These are phyloP conservation scores for Holothuria leucospilota DNA, from an alignment of 53 echinoderm and acorn worm species.

Conservation along the genomic window DNA sequence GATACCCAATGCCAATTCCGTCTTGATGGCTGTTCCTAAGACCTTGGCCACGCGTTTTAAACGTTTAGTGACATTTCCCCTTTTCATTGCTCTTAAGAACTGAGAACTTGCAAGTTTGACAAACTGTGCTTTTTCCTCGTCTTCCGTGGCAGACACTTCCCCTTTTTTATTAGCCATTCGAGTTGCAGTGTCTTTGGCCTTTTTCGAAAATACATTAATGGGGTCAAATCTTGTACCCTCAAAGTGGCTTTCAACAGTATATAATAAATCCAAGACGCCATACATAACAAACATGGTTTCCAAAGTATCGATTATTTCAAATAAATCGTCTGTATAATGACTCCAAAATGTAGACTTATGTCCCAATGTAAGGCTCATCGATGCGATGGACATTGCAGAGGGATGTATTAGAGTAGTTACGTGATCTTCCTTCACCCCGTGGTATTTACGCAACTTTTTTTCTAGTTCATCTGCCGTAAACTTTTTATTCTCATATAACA, in stretches of 20 bases:
- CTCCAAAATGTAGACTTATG: not conserved
- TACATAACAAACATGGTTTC: not conserved
- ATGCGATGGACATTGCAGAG: not conserved
- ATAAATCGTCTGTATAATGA: not conserved
- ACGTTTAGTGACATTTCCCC: too few relatives aligned
- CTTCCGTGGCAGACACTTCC: not conserved
- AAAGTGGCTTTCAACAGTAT: not conserved
- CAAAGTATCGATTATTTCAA: not conserved
- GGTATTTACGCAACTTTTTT: not conserved
- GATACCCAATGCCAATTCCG: too few relatives aligned
- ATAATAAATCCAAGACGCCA: not conserved
- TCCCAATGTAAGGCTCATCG: not conserved
- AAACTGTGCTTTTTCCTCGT: not conserved
- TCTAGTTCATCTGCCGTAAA: not conserved
- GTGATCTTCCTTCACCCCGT: not conserved
- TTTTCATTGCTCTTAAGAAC: not conserved
- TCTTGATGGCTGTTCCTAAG: too few relatives aligned
- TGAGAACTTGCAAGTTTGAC: not conserved
- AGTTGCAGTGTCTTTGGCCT: too few relatives aligned
- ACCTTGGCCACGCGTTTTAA: too few relatives aligned
- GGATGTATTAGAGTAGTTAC: not conserved
- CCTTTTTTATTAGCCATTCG: too few relatives aligned
- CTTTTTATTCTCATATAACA: not conserved
- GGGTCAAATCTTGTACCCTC: too few relatives aligned
- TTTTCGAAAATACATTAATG: too few relatives aligned